Evolutionary conservation across 2,888 invertebrate genomes (phyloP).

Genomic region (Lasioglossum vierecki): DNA sequence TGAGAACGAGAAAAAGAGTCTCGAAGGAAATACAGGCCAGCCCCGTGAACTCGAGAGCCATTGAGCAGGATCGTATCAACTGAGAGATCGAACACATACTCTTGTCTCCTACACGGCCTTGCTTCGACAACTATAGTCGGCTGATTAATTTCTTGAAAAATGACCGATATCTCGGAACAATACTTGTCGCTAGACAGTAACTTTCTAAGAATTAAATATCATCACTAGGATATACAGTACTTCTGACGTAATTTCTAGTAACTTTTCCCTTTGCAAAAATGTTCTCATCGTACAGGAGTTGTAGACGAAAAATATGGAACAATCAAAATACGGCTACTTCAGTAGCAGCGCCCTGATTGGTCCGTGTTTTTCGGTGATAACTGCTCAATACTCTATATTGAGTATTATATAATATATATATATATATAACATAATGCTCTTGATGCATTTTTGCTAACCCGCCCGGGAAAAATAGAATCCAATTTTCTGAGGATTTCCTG

Average conservation of each 20-base stretch:
- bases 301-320: too few relatives aligned
- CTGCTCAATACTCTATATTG: too few relatives aligned
- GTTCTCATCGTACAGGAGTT: too few relatives aligned
- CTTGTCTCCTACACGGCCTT: background rate
- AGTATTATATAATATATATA: too few relatives aligned
- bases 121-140: background rate
- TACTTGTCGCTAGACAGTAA: too few relatives aligned
- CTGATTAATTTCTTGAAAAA: background rate
- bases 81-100: background rate
- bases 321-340: too few relatives aligned
- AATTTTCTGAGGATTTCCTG: background rate
- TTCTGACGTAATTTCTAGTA: too few relatives aligned
- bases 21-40: slow-evolving; percentile 6
- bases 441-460: background rate
- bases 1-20: background rate
- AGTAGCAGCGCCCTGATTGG: too few relatives aligned
- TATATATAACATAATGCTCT: background rate
- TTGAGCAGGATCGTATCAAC: background rate
- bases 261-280: too few relatives aligned
- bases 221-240: too few relatives aligned
- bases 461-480: background rate
- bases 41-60: background rate
- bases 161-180: background rate
- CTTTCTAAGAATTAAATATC: too few relatives aligned
- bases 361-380: too few relatives aligned